Conservation (phyloP, 64 coral and sea anemone genomes). For the Montipora capricornis region DNA sequence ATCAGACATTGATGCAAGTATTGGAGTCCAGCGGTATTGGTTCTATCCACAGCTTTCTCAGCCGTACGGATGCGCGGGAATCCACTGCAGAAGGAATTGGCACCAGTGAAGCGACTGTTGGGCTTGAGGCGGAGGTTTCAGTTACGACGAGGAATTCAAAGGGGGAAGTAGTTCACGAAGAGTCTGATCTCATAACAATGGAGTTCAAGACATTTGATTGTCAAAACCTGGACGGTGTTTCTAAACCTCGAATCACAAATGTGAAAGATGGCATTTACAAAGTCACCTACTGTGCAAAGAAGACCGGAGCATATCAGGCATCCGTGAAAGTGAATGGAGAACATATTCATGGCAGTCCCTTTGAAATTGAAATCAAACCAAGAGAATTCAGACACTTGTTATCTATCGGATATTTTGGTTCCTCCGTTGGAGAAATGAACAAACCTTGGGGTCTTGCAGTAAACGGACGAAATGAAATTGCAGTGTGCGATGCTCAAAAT, state of each 20-base stretch:
- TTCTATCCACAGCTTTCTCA: neutral
- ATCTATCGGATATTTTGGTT: constrained; percentile 25
- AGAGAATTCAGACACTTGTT: constrained; percentile 27
- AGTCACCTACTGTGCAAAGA: constrained; percentile 28
- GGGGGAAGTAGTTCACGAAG: constrained; percentile 7
- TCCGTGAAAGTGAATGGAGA: constrained; percentile 45
- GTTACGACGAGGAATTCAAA: constrained; percentile 33
- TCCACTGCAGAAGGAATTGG: constrained; percentile 45
- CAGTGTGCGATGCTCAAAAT: constrained; percentile 19
- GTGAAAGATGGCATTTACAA: constrained; percentile 61
- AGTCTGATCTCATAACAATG: constrained; percentile 7
- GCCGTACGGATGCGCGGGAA: neutral
- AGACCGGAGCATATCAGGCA: neutral
- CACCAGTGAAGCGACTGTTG: constrained; percentile 49
- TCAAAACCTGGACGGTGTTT: neutral
- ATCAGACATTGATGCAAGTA: neutral
- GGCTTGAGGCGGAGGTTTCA: constrained; percentile 41
- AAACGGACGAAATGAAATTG: constrained; percentile 32
- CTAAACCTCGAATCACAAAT: constrained; percentile 20
- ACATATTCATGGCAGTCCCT: constrained; percentile 57
- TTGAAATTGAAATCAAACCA: constrained; percentile 23
- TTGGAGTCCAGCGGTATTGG: neutral
- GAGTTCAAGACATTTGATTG: constrained; percentile 11
- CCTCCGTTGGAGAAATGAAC: neutral
- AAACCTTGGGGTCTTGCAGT: constrained; percentile 50